Conservation (phyloP, 2,888 invertebrate genomes). For the Drosophila lacicola region DNA sequence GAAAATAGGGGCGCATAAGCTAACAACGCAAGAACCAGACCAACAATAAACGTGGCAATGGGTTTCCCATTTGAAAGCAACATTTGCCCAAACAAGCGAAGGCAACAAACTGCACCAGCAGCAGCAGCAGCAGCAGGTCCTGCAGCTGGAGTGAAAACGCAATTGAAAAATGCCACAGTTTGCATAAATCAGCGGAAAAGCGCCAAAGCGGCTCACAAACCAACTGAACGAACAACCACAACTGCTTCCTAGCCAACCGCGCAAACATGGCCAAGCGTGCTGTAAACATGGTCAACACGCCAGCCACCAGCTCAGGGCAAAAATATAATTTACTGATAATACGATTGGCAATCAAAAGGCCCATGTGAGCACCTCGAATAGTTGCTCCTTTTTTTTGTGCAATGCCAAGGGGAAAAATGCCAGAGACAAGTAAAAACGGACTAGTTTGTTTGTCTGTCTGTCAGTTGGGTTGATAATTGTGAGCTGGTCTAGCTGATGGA, state of each 20-base stretch:
- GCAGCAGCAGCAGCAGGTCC: conserved; percentile 24
- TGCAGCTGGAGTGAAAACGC: conserved; percentile 69
- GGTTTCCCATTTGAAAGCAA: conserved; percentile 76
- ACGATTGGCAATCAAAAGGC: conserved; percentile 53
- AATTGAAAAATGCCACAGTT: conserved; percentile 78
- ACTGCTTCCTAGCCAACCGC: conserved; percentile 26
- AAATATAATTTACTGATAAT: conserved; percentile 76
- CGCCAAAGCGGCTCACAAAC: conserved; percentile 69
- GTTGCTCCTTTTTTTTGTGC: background rate
- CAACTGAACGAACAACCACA: conserved; percentile 31
- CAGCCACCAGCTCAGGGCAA: conserved; percentile 50
- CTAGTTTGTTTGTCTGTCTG: background rate
- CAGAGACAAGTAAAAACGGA: background rate
- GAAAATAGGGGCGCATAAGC: conserved; percentile 38
- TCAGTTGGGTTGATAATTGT: too few species aligned
- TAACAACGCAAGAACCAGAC: conserved; percentile 33
- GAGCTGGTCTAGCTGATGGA: too few species aligned
- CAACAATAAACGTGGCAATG: conserved; percentile 64
- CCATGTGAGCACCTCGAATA: conserved; percentile 28
- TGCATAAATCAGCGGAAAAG: conserved; percentile 79
- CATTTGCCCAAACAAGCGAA: conserved; percentile 47
- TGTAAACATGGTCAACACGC: conserved; percentile 66
- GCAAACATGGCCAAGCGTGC: conserved; percentile 66
- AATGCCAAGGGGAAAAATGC: background rate
- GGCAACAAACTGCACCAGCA: conserved; percentile 34